phyloP scores from a whole-genome alignment of 2,113 vertebrate species.

The Lichenostomus cassidix region DNA sequence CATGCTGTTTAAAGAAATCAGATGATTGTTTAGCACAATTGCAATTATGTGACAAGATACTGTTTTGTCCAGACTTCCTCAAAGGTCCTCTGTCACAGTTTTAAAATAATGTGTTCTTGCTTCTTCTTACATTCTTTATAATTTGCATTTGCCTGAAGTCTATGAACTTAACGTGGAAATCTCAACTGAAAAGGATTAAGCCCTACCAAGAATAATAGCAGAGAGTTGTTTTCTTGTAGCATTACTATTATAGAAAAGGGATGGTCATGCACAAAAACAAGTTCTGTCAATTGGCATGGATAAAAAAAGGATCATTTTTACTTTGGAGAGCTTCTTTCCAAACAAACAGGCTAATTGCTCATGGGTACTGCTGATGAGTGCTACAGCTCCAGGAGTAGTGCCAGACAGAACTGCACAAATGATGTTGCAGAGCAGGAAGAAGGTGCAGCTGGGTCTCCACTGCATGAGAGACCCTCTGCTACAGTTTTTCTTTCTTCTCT shows the following conservation, averaged over 20 bases:
- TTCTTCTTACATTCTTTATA: not conserved
- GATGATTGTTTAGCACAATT: not conserved
- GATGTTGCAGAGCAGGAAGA: not conserved
- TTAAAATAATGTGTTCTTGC: not conserved
- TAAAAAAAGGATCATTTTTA: not conserved
- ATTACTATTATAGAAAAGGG: not conserved
- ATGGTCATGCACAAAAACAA: not conserved
- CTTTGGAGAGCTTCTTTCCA: not conserved
- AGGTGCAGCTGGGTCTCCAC: not conserved
- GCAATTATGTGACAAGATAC: not conserved
- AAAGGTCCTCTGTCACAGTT: not conserved
- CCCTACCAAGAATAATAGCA: not conserved
- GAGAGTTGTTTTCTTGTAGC: not conserved
- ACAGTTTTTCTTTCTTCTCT: not conserved
- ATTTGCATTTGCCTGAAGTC: not conserved
- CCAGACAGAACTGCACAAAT: not conserved
- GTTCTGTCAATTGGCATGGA: fast-evolving
- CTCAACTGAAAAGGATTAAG: not conserved
- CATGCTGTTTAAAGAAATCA: not conserved
- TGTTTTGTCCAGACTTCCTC: not conserved
- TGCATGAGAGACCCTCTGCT: not conserved
- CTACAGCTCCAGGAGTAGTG: not conserved
- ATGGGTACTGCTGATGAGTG: not conserved
- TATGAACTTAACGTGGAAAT: not conserved
- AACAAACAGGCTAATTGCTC: not conserved